Percentiles rank a stretch among this genome's conserved stretches.
These are phyloP conservation scores for Porphyrio hochstetteri DNA, from an alignment of 2,113 vertebrate species.

Conservation along the genomic window DNA sequence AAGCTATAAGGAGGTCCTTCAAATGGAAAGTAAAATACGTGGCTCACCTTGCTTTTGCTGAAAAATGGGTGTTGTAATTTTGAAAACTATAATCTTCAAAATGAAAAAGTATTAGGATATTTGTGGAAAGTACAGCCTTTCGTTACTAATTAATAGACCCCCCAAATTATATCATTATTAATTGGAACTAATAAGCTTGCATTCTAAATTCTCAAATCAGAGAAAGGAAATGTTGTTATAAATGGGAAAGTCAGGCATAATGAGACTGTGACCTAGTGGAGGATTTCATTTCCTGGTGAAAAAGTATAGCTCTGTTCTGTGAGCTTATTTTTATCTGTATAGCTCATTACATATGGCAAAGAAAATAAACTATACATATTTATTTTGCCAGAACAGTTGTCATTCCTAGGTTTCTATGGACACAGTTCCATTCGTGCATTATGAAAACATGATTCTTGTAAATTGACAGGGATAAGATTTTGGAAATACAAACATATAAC, in stretches of 20 bases:
- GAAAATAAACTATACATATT: neutral
- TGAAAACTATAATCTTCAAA: neutral
- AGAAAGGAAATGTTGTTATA: neutral
- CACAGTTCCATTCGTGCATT: neutral
- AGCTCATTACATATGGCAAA: neutral
- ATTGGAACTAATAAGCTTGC: neutral
- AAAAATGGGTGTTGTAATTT: neutral
- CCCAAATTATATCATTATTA: neutral
- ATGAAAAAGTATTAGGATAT: neutral
- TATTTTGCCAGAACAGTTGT: neutral
- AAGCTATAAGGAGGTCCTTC: neutral
- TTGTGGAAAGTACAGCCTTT: neutral
- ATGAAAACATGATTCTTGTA: neutral
- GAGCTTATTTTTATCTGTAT: neutral
- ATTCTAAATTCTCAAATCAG: neutral
- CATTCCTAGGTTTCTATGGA: neutral
- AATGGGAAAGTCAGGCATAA: neutral
- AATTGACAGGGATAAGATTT: neutral
- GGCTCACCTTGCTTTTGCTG: neutral
- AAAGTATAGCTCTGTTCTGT: neutral
- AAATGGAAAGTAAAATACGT: neutral
- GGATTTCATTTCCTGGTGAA: neutral
- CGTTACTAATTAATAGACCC: neutral
- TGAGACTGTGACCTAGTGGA: neutral
- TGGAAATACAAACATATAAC: neutral